phyloP scores from a whole-genome alignment of 2,888 invertebrate species.

The Drymonia ruficornis region DNA sequence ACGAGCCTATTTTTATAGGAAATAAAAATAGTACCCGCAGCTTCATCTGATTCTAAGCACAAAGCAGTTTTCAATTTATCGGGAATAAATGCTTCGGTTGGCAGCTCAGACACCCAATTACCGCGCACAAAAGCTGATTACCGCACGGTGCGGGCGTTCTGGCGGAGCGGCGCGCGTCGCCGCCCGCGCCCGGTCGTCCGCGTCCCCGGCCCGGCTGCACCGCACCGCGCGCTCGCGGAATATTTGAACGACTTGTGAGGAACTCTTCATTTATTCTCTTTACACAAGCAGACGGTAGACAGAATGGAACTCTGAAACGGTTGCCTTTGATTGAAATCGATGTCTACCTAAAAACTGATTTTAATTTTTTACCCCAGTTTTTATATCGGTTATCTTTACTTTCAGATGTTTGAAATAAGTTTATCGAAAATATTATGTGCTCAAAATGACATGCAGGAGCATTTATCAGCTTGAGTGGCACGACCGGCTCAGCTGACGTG shows the following conservation, averaged over 20 bases:
- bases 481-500: constrained; percentile 40
- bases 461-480: not conserved
- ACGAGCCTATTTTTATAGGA: no score
- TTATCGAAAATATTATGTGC: no score
- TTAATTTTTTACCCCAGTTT: not conserved
- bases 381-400: not conserved
- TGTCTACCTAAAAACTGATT: constrained; percentile 20
- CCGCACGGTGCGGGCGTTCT: constrained; percentile 67
- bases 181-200: constrained; percentile 33
- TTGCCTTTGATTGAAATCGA: constrained; percentile 63
- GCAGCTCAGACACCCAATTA: constrained; percentile 84
- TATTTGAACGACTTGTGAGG: constrained; percentile 73
- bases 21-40: constrained; percentile 64
- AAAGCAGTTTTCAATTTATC: constrained; percentile 83
- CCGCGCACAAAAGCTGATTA: constrained; percentile 84
- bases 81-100: constrained; percentile 83
- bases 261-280: constrained; percentile 74
- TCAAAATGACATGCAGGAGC: no score
- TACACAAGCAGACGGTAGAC: constrained; percentile 55
- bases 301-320: constrained; percentile 40
- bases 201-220: constrained; percentile 34
- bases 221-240: constrained; percentile 58
- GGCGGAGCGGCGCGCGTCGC: constrained; percentile 34
- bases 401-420: no score
- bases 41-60: constrained; percentile 73